These are phyloP conservation scores for Ammodytes marinus DNA, from an alignment of 2,113 vertebrate species.

Conservation along the genomic window DNA sequence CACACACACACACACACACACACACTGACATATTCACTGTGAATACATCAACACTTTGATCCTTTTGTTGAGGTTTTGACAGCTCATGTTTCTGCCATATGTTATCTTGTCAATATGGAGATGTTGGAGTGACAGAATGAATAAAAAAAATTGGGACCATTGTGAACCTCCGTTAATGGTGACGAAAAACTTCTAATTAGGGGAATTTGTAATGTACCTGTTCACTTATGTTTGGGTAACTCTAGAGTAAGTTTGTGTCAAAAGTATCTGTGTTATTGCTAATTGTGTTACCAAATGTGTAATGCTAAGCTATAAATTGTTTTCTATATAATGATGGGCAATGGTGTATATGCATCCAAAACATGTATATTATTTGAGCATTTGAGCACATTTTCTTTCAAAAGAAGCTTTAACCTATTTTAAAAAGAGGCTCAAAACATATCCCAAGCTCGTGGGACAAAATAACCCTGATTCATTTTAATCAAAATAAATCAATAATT, in stretches of 20 bases:
- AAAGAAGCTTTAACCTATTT: too few relatives aligned
- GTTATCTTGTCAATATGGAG: not conserved
- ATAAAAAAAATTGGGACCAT: not conserved
- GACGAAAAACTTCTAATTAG: too few relatives aligned
- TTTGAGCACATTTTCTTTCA: too few relatives aligned
- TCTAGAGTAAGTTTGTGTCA: too few relatives aligned
- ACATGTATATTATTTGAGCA: too few relatives aligned
- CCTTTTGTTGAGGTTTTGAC: not conserved
- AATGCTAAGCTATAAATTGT: too few relatives aligned
- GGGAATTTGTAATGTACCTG: not conserved
- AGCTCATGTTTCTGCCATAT: not conserved
- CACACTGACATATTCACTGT: not conserved
- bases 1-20: slow-evolving; percentile 5
- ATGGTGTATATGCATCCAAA: too few relatives aligned
- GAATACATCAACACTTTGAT: not conserved
- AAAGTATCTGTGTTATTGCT: too few relatives aligned
- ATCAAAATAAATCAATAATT: not conserved
- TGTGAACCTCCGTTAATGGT: not conserved
- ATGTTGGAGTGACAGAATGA: not conserved
- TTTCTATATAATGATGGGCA: too few relatives aligned
- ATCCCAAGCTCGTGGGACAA: not conserved
- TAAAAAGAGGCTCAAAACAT: too few relatives aligned
- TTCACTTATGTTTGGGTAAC: too few relatives aligned
- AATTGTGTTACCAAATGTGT: too few relatives aligned
- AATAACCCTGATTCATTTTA: not conserved